These are phyloP conservation scores for Berghia stephanieae DNA, from an alignment of 1,140 invertebrate species.

Conservation along the genomic window DNA sequence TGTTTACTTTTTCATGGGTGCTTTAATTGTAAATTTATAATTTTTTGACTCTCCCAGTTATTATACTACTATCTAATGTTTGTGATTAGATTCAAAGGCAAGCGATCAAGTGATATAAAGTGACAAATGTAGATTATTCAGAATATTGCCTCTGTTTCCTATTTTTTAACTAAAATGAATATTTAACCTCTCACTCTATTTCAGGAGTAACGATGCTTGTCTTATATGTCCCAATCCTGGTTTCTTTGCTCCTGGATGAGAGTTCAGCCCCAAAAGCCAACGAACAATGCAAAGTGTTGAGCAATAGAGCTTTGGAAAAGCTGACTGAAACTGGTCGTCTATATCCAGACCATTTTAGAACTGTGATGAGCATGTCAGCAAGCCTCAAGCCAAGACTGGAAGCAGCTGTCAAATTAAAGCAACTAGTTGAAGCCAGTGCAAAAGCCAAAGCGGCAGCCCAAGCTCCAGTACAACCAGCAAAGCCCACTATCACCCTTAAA, in stretches of 20 bases:
- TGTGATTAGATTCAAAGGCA: no score
- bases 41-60: no score
- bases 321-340: constrained; percentile 90
- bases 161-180: no score
- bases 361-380: constrained; percentile 82
- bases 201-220: constrained; percentile 88
- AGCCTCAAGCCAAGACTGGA: constrained; percentile 85
- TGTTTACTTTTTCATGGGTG: no score
- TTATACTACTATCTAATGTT: no score
- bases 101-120: no score
- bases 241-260: constrained; percentile 82
- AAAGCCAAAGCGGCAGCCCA: constrained; percentile 64
- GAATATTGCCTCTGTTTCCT: no score
- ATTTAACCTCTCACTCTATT: constrained; percentile 43
- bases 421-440: constrained; percentile 59
- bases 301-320: constrained; percentile 87
- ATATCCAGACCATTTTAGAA: constrained; percentile 83
- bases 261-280: constrained; percentile 73
- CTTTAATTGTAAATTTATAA: no score
- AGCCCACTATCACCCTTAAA: constrained; percentile 90
- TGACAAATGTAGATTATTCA: no score
- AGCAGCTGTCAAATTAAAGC: constrained; percentile 78
- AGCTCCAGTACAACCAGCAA: constrained; percentile 71
- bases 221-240: constrained; percentile 86
- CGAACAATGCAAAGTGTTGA: constrained; percentile 76